A percentile compares a stretch with the other conserved stretches of the same genome.
phyloP scores from a whole-genome alignment of 2,797 vertebrate species.

The Bradypus variegatus region DNA sequence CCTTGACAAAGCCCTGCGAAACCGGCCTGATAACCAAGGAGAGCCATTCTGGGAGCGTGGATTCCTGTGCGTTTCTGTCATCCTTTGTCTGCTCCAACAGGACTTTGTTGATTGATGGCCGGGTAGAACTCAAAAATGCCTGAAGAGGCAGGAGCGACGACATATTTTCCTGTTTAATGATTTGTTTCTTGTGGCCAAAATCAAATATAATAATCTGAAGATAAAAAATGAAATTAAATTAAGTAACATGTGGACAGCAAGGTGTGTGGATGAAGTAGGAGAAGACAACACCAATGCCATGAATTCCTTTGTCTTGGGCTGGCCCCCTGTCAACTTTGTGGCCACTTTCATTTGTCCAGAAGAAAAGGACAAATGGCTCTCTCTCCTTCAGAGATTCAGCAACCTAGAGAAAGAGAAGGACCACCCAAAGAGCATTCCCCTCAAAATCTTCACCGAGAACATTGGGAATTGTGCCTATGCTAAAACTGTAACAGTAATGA shows the following conservation, averaged over 20 bases:
- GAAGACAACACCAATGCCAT: conserved; percentile 84
- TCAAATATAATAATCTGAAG: conserved; percentile 76
- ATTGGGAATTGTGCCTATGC: conserved; percentile 80
- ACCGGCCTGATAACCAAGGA: conserved; percentile 86
- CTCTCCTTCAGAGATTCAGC: conserved; percentile 87
- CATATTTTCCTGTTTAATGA: conserved; percentile 94
- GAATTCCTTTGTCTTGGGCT: conserved; percentile 91
- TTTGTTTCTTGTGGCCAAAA: conserved; percentile 88
- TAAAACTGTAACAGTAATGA: too few species aligned
- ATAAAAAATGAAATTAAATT: conserved; percentile 66
- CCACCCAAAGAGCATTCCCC: conserved; percentile 88
- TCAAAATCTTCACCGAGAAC: conserved; percentile 94
- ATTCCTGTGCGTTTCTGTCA: conserved; percentile 86
- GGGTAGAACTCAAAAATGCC: conserved; percentile 87
- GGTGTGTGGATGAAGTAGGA: conserved; percentile 91
- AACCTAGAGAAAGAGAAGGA: conserved; percentile 91
- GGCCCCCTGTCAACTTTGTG: conserved; percentile 94
- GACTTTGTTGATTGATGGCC: conserved; percentile 82
- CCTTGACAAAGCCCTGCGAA: conserved; percentile 92
- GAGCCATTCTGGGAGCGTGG: conserved; percentile 81
- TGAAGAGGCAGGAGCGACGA: conserved; percentile 91
- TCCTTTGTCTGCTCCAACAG: conserved; percentile 81
- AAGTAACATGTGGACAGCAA: conserved; percentile 91
- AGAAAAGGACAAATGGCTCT: conserved; percentile 88
- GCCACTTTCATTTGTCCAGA: conserved; percentile 88